Conservation (phyloP, 2,888 invertebrate genomes). For the Agrochola lota region DNA sequence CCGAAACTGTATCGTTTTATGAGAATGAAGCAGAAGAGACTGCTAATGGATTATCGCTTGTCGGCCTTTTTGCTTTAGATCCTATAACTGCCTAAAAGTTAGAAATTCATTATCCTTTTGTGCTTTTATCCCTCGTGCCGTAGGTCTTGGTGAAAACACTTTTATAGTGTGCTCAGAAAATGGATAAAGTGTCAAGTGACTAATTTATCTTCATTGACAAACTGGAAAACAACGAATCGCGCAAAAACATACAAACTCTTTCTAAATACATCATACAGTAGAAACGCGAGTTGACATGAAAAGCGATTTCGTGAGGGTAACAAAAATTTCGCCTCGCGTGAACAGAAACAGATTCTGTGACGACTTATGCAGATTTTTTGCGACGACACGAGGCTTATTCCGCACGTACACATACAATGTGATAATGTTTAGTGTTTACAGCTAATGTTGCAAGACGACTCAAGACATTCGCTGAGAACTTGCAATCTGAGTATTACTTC, state of each 20-base stretch:
- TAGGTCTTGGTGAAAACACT: neutral
- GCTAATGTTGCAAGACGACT: constrained; percentile 81
- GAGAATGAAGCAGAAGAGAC: neutral
- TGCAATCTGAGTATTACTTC: constrained; percentile 83
- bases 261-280: constrained; percentile 35
- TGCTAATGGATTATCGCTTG: constrained; percentile 6
- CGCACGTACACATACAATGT: constrained; percentile 47
- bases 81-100: neutral
- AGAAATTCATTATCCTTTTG: neutral
- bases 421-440: constrained; percentile 58
- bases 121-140: neutral
- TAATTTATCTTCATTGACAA: constrained; percentile 15
- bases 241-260: constrained; percentile 12
- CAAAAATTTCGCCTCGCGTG: constrained; percentile 49
- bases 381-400: constrained; percentile 30
- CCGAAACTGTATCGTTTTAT: constrained; percentile 16
- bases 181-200: constrained; percentile 1
- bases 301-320: constrained; percentile 51
- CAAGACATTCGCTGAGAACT: constrained; percentile 78
- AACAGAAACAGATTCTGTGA: constrained; percentile 44
- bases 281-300: constrained; percentile 31
- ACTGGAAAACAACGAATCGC: constrained; percentile 4
- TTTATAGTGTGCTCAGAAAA: neutral
- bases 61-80: neutral
- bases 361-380: constrained; percentile 52